Base-by-base conservation (phyloP, 2,113 vertebrate species). In the Cynocephalus volans region DNA sequence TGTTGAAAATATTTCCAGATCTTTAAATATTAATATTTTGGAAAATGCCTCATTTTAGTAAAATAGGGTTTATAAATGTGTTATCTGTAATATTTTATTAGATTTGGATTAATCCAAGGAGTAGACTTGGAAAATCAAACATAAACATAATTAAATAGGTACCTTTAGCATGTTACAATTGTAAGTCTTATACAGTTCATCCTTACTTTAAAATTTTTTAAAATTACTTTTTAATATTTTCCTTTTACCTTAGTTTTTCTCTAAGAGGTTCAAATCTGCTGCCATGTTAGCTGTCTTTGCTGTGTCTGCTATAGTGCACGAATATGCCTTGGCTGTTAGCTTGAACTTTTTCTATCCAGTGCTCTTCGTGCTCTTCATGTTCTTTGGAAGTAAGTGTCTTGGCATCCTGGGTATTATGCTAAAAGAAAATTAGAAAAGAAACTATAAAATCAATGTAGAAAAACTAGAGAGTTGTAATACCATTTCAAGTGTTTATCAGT, bases 341-440 rank as follows among this genome's bases (percentile, higher is more conserved):
- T 99, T 99, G 8, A 99, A 99, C 64, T 99, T 99, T 98, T 99
- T 99, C 98, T 99, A 99, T 79, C 99, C 99, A 0, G 99, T 99
- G 70, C 98, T 99, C 96, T 99, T 99, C 60, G 99, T 98, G 97
- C 98, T 99, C 97, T 99, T 99, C 77, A 99, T 99, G 98, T 99
- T 99, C 97, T 99, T 99, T 97, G 99, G 99, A 99, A 99, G 99
- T 99, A 99, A 99, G 99, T 98, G 36, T 54, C 45, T 18, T 31
- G 50, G 33, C 17, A 11, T 54, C 11, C 36, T 45, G 54, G 58
- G 7, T 31, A 2, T 28, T 33, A 21, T 21, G 17, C 36, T 87
- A 13, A 80, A 58, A 88, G 79, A 76, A 52, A 72, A 73, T 21
- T 17, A 33, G 80, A 52, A 80, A 41, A 41, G 28, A 56, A 92